Percentiles rank a stretch among this genome's conserved stretches.
Evolutionary conservation across 2,113 vertebrate genomes (phyloP).

Genomic region (rat (Rattus norvegicus)): DNA sequence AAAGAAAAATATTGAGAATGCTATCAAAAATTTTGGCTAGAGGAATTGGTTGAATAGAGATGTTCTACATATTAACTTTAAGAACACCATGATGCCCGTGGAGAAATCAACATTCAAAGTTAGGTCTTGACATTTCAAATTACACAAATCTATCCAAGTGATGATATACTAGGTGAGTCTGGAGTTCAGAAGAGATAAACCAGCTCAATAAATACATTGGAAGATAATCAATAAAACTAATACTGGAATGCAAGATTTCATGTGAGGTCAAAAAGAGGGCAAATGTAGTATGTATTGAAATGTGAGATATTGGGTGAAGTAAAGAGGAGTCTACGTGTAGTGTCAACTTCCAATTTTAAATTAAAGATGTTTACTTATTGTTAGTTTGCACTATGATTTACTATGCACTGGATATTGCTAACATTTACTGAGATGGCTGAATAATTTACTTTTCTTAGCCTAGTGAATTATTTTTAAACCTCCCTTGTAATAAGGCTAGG

Average conservation of each 20-base stretch:
- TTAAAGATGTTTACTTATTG: background rate
- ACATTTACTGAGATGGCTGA: background rate
- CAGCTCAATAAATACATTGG: background rate
- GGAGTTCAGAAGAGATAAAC: background rate
- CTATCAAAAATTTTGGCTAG: background rate
- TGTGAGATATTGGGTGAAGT: background rate
- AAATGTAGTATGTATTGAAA: background rate
- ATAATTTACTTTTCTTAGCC: background rate
- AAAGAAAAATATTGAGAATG: background rate
- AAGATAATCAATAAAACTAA: slow-evolving; percentile 2
- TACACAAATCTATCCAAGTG: background rate
- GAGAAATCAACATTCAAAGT: background rate
- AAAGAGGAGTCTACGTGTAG: background rate
- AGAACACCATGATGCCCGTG: background rate
- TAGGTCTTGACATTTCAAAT: background rate
- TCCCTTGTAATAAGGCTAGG: background rate
- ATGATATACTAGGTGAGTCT: background rate
- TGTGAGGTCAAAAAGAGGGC: background rate
- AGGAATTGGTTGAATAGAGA: background rate
- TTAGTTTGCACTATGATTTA: background rate
- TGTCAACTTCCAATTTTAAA: background rate
- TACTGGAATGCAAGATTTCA: background rate
- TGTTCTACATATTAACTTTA: background rate
- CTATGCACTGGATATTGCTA: background rate
- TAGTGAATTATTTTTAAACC: slow-evolving; percentile 1